These are phyloP conservation scores for Andrena bicolor DNA, from an alignment of 2,888 invertebrate species.

Conservation along the genomic window DNA sequence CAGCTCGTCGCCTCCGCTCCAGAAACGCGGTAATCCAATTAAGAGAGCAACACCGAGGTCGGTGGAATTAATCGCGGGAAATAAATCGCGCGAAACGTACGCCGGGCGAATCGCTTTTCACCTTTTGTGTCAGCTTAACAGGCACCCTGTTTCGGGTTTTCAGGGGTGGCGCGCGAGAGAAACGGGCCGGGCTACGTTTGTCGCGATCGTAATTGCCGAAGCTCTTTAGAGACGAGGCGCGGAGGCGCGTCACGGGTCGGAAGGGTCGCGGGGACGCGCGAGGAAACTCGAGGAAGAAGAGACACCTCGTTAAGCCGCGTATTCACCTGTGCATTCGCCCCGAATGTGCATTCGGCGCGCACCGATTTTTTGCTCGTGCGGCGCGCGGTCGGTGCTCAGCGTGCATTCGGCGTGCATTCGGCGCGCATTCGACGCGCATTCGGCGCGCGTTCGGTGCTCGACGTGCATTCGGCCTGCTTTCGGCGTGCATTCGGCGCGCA, in stretches of 20 bases:
- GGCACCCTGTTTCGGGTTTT: constrained; percentile 25
- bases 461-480: too few species aligned
- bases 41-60: constrained; percentile 46
- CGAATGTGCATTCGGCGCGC: too few species aligned
- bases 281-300: background rate
- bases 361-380: too few species aligned
- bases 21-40: constrained; percentile 53
- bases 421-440: too few species aligned
- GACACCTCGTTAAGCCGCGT: constrained; percentile 20
- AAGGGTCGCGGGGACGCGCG: background rate
- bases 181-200: constrained; percentile 39
- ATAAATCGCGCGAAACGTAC: constrained; percentile 58
- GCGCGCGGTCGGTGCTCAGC: too few species aligned
- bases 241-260: background rate
- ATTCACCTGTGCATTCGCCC: too few species aligned
- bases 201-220: constrained; percentile 62
- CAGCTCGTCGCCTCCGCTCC: constrained; percentile 8
- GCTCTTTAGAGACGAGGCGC: constrained; percentile 35
- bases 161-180: constrained; percentile 20
- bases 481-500: too few species aligned
- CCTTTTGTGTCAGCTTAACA: constrained; percentile 47
- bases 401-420: too few species aligned
- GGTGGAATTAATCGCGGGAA: constrained; percentile 53
- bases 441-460: too few species aligned
- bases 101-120: constrained; percentile 31